phyloP scores from a whole-genome alignment of 2,113 vertebrate genomes.

The Podarcis raffonei region DNA sequence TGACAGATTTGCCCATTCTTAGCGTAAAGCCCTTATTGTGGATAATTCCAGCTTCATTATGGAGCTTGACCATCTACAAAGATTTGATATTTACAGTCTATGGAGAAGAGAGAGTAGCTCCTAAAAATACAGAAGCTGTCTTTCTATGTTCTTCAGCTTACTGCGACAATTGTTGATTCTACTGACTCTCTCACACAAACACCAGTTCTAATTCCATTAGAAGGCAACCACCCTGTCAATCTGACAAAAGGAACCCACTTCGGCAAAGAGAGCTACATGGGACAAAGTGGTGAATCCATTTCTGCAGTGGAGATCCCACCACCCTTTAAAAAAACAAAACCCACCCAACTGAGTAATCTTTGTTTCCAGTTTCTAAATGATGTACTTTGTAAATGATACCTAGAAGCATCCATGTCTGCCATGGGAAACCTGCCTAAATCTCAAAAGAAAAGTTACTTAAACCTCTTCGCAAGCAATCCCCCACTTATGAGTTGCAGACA shows the following conservation, averaged over 20 bases:
- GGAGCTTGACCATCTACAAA: neutral
- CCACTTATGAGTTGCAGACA: no score
- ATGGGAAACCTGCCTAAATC: neutral
- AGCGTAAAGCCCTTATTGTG: neutral
- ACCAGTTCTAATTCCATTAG: neutral
- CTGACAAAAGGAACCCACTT: neutral
- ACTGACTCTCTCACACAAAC: neutral
- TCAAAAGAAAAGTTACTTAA: neutral
- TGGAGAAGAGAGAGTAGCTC: neutral
- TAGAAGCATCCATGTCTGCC: neutral
- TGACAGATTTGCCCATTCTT: no score
- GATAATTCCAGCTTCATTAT: neutral
- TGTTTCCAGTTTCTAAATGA: neutral
- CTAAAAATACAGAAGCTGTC: neutral
- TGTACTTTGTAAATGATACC: neutral
- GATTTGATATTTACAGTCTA: neutral
- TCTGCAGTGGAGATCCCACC: neutral
- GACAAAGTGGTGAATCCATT: neutral
- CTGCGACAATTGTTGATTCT: neutral
- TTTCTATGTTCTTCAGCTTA: neutral
- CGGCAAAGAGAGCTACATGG: no score
- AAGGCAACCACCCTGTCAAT: neutral
- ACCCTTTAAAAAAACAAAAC: neutral
- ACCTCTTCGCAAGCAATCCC: no score
- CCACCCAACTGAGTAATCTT: no score